Evolutionary conservation across 1,140 invertebrate genomes (phyloP), one percentile per base, ranked within the genome.

Genomic region (Diorhabda elongata): DNA sequence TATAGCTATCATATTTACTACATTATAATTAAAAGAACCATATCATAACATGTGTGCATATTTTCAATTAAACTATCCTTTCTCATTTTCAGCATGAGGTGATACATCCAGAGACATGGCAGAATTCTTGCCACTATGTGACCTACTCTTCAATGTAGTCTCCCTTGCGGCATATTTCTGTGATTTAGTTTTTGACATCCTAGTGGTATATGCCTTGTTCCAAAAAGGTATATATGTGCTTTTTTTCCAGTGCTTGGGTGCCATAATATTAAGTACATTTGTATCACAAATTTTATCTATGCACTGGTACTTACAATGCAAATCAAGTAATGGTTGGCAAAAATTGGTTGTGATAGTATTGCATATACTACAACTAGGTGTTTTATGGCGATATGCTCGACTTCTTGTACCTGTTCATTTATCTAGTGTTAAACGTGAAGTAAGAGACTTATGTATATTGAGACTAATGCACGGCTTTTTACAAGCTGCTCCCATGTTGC

Each of bases 141-240:
- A 95, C 84, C 90, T 94, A 56, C 84, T 95, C 5, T 96, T 96
- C 84, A 95, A 95, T 81, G 91, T 96, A 79, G 93, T 95, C 70
- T 95, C 93, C 7, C 83, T 96, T 61, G 91, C 91, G n/a, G 92
- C 91, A 3, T 95, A 95, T 80, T 96, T 96, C 82, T 95, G 93
- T 83, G 92, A 95, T 85, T 88, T 95, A 58, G 92, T 95, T 3
- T 96, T 96, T 78, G 92, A 95, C 81, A 84, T 94, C 45, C 88
- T 94, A 56, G 91, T 93, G 84, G 87, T 90, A 9, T 94, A 94
- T 81, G 92, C 92, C 5, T 82, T 95, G 4, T 90, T 90, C 69
- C 85, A 90, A 75, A 84, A 86, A 58, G 84, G 87, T 58, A 81
- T 87, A 78, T 82, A 82, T 74, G 74, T 84, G 68, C 84, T 87